A percentile compares a stretch with the other conserved stretches of the same genome.
phyloP scores from a whole-genome alignment of 2,888 invertebrate species.

The Nebria salina region DNA sequence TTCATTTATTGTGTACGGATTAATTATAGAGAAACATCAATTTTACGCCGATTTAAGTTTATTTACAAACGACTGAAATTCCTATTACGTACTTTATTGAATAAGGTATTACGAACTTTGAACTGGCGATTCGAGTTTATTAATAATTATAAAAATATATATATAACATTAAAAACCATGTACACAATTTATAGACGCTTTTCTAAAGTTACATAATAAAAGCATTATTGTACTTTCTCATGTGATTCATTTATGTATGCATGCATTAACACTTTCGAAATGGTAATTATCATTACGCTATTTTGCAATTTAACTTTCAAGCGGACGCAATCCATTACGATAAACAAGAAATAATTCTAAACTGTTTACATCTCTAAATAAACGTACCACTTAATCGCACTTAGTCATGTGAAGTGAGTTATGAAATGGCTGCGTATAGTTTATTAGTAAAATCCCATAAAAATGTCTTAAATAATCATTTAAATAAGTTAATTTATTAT shows the following conservation, averaged over 20 bases:
- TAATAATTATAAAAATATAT: neutral
- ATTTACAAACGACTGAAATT: slow-evolving; percentile 39
- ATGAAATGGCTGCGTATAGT: slow-evolving; percentile 39
- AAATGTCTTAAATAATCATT: slow-evolving; percentile 49
- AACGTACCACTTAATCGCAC: too few species aligned
- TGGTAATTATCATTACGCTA: too few species aligned
- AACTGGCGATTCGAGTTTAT: slow-evolving; percentile 12
- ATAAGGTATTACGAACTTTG: slow-evolving; percentile 20
- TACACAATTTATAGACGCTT: neutral
- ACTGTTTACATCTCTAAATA: too few species aligned
- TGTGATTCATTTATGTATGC: neutral
- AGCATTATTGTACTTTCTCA: neutral
- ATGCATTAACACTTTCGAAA: neutral
- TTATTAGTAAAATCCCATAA: slow-evolving; percentile 35
- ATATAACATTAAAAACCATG: neutral
- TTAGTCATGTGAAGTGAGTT: slow-evolving; percentile 25
- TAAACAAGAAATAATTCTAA: too few species aligned
- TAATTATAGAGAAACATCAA: slow-evolving; percentile 25
- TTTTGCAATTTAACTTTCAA: too few species aligned
- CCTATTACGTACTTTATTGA: slow-evolving; percentile 26
- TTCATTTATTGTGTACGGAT: slow-evolving; percentile 43
- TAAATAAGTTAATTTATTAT: slow-evolving; percentile 49
- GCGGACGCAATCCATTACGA: too few species aligned
- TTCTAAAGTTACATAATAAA: slow-evolving; percentile 19
- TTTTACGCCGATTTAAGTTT: slow-evolving; percentile 41